These are phyloP conservation scores for Magallana nippona DNA, from an alignment of 2,888 invertebrate genomes.

Conservation along the genomic window DNA sequence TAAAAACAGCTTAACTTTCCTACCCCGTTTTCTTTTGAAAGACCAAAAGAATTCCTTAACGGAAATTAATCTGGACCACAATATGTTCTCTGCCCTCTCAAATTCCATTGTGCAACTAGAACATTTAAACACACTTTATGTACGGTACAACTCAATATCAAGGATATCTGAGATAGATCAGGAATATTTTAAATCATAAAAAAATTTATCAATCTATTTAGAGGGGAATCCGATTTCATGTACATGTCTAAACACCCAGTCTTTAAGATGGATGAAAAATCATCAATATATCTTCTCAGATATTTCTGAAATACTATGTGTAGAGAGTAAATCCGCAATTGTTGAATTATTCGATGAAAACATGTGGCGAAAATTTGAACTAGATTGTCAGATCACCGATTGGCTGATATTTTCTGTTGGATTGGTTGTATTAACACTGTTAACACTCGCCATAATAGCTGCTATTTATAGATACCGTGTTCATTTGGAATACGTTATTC, in stretches of 20 bases:
- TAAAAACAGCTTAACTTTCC: background rate
- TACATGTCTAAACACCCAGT: background rate
- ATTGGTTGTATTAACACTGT: background rate
- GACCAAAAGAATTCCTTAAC: background rate
- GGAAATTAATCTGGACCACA: background rate
- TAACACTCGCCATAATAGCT: background rate
- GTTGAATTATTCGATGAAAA: background rate
- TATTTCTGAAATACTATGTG: background rate
- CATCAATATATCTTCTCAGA: background rate
- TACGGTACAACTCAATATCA: background rate
- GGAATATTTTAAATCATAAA: background rate
- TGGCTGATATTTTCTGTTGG: conserved; percentile 1
- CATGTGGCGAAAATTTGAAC: conserved; percentile 7
- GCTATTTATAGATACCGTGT: background rate
- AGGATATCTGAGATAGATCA: background rate
- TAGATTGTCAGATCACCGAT: background rate
- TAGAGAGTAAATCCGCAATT: background rate
- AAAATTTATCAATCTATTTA: background rate
- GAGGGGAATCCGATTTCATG: background rate
- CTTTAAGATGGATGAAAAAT: background rate
- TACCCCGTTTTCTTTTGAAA: background rate
- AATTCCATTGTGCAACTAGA: background rate
- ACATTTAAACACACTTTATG: background rate
- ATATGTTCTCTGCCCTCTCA: background rate
- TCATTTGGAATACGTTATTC: background rate